Evolutionary conservation across 1,140 invertebrate genomes (phyloP).

Genomic region (Steinernema feltiae): DNA sequence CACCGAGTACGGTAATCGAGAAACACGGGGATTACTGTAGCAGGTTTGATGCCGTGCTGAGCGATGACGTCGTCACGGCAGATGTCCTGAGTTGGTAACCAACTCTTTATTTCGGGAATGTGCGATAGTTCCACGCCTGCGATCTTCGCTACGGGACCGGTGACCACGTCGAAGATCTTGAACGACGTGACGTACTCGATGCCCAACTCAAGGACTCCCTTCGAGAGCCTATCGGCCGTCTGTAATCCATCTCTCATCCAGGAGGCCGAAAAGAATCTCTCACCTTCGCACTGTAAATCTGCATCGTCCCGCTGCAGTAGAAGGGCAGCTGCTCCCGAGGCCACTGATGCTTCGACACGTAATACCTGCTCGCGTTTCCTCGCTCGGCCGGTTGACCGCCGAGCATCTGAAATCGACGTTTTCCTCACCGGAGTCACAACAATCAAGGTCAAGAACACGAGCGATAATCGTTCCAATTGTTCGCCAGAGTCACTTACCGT

Average conservation of each 20-base stretch:
- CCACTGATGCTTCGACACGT: neutral
- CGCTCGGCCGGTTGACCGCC: neutral
- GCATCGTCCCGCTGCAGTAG: constrained; percentile 5
- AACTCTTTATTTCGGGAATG: neutral
- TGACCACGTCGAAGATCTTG: constrained; percentile 1
- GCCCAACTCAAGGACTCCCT: neutral
- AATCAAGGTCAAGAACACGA: neutral
- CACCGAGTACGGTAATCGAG: neutral
- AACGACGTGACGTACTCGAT: constrained; percentile 10
- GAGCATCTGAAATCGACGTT: neutral
- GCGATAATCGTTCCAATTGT: too few species aligned
- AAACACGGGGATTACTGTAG: neutral
- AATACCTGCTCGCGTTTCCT: neutral
- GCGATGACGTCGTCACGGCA: neutral
- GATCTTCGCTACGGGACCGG: neutral
- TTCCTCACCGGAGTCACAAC: neutral
- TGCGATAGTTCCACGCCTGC: neutral
- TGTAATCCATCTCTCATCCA: too few species aligned
- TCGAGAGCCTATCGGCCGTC: neutral
- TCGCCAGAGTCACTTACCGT: neutral
- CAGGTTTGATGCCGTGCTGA: neutral
- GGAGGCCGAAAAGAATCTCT: neutral
- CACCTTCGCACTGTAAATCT: neutral
- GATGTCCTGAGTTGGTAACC: neutral
- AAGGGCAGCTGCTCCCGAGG: neutral